phyloP scores from a whole-genome alignment of 2,113 vertebrate species.

The Erythrolamprus reginae region DNA sequence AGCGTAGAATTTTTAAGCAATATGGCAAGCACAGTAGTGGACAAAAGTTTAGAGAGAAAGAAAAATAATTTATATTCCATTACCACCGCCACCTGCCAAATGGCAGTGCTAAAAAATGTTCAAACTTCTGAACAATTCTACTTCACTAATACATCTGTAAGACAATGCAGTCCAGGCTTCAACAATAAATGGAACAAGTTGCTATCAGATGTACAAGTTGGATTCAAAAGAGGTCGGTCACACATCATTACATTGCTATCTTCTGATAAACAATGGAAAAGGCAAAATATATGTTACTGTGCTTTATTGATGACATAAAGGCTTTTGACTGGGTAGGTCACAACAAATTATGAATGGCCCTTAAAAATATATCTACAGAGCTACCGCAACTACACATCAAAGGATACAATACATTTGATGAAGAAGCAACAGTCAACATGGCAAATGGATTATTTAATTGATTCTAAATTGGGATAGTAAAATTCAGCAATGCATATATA shows the following conservation, averaged over 20 bases:
- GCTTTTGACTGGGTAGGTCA: neutral
- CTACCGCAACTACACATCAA: neutral
- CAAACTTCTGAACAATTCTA: neutral
- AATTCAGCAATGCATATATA: neutral
- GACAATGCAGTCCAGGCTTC: neutral
- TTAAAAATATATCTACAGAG: neutral
- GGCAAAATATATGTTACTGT: neutral
- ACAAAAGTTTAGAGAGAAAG: neutral
- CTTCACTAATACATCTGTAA: neutral
- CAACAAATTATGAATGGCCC: neutral
- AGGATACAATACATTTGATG: neutral
- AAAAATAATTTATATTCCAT: neutral
- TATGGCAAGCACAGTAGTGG: neutral
- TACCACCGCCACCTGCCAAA: neutral
- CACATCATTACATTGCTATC: neutral
- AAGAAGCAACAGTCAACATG: neutral
- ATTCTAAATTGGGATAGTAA: neutral
- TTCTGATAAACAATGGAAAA: neutral
- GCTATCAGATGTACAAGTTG: neutral
- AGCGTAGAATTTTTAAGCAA: neutral
- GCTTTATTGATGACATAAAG: neutral
- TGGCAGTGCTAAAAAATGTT: neutral
- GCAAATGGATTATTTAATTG: neutral
- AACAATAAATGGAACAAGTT: neutral
- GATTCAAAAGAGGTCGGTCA: neutral